Percentiles rank a stretch among this genome's conserved stretches.
Conservation (phyloP, 2,797 vertebrate species). For the Xenops minutus region DNA sequence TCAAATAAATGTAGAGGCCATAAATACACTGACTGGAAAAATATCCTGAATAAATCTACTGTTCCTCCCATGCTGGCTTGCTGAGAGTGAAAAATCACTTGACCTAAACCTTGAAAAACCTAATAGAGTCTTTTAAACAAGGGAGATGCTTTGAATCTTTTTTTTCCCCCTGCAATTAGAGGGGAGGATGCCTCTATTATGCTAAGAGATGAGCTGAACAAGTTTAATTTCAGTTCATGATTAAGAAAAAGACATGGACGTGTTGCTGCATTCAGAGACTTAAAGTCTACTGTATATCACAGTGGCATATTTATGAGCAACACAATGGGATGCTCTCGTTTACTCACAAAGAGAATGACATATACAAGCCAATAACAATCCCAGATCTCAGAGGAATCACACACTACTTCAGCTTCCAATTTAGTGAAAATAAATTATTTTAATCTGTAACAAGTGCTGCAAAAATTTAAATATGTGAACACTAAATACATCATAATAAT, state of each 20-base stretch:
- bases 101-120: background rate
- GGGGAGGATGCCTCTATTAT: background rate
- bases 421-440: background rate
- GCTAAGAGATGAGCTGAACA: background rate
- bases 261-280: background rate
- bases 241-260: background rate
- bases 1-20: background rate
- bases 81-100: background rate
- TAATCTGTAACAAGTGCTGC: background rate
- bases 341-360: background rate
- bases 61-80: background rate
- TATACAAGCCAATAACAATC: background rate
- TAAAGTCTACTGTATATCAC: background rate
- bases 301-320: background rate
- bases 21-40: conserved; percentile 18
- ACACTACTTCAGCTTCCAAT: background rate
- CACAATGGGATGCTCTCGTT: background rate
- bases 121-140: background rate
- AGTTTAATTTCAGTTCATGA: background rate
- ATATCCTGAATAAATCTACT: background rate
- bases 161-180: background rate
- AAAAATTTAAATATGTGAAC: background rate
- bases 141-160: background rate
- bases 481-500: background rate
- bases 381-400: background rate